Evolutionary conservation across 2,888 invertebrate species (phyloP).

Genomic region (Isoperla grammatica): DNA sequence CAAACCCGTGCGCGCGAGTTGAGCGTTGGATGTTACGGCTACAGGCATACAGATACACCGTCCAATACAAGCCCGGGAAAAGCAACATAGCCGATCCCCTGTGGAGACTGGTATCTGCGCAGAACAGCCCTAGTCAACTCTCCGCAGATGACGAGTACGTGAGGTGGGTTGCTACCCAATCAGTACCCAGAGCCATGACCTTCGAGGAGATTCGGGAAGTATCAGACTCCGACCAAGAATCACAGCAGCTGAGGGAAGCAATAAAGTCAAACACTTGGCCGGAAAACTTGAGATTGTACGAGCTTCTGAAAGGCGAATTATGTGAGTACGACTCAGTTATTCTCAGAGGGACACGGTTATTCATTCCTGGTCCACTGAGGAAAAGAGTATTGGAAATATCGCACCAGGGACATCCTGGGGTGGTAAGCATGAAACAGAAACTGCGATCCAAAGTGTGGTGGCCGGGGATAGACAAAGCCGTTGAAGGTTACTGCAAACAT

Average conservation of each 20-base stretch:
- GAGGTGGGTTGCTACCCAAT: not conserved
- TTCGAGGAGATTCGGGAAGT: not conserved
- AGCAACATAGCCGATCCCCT: slow-evolving; percentile 36
- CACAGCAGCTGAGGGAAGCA: not conserved
- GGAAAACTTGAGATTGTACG: slow-evolving; percentile 20
- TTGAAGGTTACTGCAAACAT: not conserved
- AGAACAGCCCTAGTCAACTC: not conserved
- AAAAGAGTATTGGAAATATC: slow-evolving; percentile 32
- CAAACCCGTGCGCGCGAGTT: too few species aligned
- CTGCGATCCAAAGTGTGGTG: not conserved
- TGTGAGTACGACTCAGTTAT: slow-evolving; percentile 35
- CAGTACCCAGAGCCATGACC: not conserved
- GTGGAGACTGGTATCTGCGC: slow-evolving; percentile 30
- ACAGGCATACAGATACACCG: slow-evolving; percentile 35
- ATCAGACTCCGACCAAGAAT: not conserved
- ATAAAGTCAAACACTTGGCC: slow-evolving; percentile 18
- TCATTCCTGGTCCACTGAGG: slow-evolving; percentile 31
- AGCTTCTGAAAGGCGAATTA: slow-evolving; percentile 35
- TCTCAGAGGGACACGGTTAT: slow-evolving; percentile 31
- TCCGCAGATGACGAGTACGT: not conserved
- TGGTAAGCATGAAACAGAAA: slow-evolving; percentile 38
- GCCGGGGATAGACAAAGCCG: not conserved
- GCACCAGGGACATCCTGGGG: slow-evolving; percentile 40
- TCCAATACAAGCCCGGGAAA: slow-evolving; percentile 35
- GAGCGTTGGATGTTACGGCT: slow-evolving; percentile 38